Evolutionary conservation across 2,888 invertebrate genomes (phyloP), one percentile per base, ranked within the genome.

Genomic region (Tachina grossa): DNA sequence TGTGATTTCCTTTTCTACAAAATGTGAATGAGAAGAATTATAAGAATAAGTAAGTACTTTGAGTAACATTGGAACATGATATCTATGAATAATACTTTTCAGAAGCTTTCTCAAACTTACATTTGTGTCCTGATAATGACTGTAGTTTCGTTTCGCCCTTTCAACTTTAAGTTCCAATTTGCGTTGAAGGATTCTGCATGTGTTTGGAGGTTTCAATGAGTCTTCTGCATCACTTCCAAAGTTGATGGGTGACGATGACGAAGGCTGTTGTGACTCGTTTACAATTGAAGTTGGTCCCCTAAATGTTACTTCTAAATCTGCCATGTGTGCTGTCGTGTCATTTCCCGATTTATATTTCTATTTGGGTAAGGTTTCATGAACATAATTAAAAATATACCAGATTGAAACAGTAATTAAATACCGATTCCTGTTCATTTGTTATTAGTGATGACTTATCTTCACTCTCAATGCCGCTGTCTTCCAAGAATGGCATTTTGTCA

Each of bases 141-240:
- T 91, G 76, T 92, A 93, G 84, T 92, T 93, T 76, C 91, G 90
- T 87, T 92, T 92, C 45, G 93, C 93, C 61, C 92, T 91, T 87
- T 93, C 93, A 83, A 93, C 93, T 90, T 93, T 93, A 41, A 93
- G 87, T 84, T 93, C 93, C 53, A 93, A 88, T 86, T 93, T 93
- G 53, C 93, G 89, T 88, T 93, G 93, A 86, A 93, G 89, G 78
- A 92, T 90, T 87, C 91, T 91, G 89, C 93, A 93, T 72, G 92
- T 92, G 87, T 91, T 93, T 69, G 92, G 89, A 72, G 92, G 90
- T 84, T 90, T 90, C 31, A 66, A 47, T 16, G 74, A 39, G 10
- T 88, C 87, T 59, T 87, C 82, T 59, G 63, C 41, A 59, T 82
- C 49, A 19, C 76, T 71, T n/a, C 49, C 78, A 39, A 77, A 69